Conservation (phyloP, 2,888 invertebrate genomes). For the Gerris lacustris region DNA sequence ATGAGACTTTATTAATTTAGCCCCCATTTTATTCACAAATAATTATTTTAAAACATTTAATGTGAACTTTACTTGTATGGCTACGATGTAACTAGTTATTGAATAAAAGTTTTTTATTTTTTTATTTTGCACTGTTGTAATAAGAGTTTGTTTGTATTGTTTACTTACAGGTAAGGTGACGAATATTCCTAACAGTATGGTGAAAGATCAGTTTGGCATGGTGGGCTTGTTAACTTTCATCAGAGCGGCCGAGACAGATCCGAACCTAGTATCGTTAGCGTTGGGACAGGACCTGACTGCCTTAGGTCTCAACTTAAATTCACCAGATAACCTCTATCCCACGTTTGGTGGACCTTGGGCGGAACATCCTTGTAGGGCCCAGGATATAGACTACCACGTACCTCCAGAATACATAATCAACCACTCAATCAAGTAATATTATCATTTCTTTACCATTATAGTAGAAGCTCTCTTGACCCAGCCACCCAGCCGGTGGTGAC, state of each 20-base stretch:
- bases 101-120: not conserved
- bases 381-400: slow-evolving; percentile 96
- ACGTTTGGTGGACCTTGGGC: slow-evolving; percentile 99
- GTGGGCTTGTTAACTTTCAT: slow-evolving; percentile 97
- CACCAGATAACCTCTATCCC: slow-evolving; percentile 93
- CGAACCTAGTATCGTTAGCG: slow-evolving; percentile 88
- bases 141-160: not conserved
- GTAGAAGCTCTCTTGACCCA: slow-evolving; percentile 5
- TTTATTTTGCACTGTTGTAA: not conserved
- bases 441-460: not conserved
- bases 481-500: no score
- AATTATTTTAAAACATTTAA: no score
- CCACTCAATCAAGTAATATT: slow-evolving; percentile 62
- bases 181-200: slow-evolving; percentile 97
- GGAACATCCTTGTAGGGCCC: slow-evolving; percentile 92
- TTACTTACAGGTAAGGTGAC: slow-evolving; percentile 72
- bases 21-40: no score
- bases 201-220: slow-evolving; percentile 98
- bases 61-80: not conserved
- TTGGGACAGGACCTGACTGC: slow-evolving; percentile 97
- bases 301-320: slow-evolving; percentile 94
- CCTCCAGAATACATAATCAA: slow-evolving; percentile 98
- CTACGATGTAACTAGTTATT: not conserved
- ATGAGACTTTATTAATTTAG: no score
- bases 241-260: slow-evolving; percentile 92